Conservation (phyloP, 2,797 vertebrate species). For the Gobio occitaniae region DNA sequence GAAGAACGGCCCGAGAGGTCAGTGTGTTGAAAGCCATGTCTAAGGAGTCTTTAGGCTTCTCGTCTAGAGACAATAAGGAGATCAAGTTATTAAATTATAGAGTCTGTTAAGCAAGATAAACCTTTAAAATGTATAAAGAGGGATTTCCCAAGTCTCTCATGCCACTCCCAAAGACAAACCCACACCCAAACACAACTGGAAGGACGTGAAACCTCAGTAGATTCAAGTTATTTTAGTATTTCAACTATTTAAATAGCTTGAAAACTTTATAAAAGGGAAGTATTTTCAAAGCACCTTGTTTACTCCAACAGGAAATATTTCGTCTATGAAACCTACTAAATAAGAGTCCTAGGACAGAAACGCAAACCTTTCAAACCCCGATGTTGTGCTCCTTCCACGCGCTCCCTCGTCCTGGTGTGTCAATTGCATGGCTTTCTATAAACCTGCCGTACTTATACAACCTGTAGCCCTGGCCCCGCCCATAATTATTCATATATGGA, state of each 20-base stretch:
- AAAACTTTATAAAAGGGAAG: not conserved
- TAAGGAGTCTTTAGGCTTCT: not conserved
- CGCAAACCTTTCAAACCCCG: not conserved
- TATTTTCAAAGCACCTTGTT: not conserved
- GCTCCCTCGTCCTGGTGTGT: not conserved
- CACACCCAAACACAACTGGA: slow-evolving; percentile 31
- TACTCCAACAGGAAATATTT: not conserved
- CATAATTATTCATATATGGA: slow-evolving; percentile 27
- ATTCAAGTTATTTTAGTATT: not conserved
- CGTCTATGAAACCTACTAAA: not conserved
- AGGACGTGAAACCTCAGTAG: not conserved
- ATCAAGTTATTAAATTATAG: not conserved
- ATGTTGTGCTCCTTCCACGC: not conserved
- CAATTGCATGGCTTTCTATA: not conserved
- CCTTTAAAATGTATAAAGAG: not conserved
- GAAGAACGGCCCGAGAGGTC: slow-evolving; percentile 78
- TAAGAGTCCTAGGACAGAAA: too few species aligned
- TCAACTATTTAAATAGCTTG: not conserved
- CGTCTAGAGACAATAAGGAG: not conserved
- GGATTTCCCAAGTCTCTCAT: not conserved
- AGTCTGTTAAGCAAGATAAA: not conserved
- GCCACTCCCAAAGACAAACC: slow-evolving; percentile 1
- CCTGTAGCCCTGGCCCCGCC: slow-evolving; percentile 40
- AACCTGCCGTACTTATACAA: slow-evolving; percentile 39
- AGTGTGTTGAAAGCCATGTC: slow-evolving; percentile 82